phyloP scores from a whole-genome alignment of 2,888 invertebrate species.

The Thera obeliscata region DNA sequence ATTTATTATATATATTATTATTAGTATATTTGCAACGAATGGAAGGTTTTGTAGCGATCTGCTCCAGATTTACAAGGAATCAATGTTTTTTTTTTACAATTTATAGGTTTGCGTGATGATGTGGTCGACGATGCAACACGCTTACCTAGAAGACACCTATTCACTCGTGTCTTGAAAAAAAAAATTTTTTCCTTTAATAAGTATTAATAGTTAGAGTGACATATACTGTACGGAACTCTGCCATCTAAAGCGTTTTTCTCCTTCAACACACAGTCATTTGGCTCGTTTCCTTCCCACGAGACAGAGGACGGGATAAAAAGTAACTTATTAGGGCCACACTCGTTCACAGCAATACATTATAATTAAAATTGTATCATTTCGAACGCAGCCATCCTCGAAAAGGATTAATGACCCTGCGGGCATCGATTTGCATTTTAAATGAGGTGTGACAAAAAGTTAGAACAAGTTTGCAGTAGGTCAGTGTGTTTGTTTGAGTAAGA shows the following conservation, averaged over 20 bases:
- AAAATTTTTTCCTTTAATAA: too few relatives aligned
- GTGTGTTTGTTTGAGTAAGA: background rate
- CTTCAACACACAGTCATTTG: conserved; percentile 22
- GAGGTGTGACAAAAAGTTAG: conserved; percentile 13
- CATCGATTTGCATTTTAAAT: conserved; percentile 26
- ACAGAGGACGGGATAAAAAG: conserved; percentile 25
- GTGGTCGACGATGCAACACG: too few relatives aligned
- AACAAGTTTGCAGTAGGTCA: conserved; percentile 10
- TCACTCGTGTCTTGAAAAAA: too few relatives aligned
- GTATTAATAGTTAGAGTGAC: conserved; percentile 12
- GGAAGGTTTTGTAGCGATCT: too few relatives aligned
- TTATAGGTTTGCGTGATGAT: too few relatives aligned
- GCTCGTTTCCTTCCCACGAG: conserved; percentile 27
- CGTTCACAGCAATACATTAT: conserved; percentile 21
- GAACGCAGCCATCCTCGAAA: conserved; percentile 15
- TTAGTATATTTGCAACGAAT: too few relatives aligned
- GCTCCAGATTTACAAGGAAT: too few relatives aligned
- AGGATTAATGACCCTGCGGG: conserved; percentile 24
- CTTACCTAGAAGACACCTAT: too few relatives aligned
- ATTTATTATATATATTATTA: too few relatives aligned
- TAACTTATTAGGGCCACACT: conserved; percentile 17
- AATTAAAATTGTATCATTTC: conserved; percentile 36
- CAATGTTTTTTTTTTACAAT: too few relatives aligned
- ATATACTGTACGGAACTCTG: conserved; percentile 24
- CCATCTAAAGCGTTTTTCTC: conserved; percentile 16